Evolutionary conservation across 2,888 invertebrate species (phyloP), one percentile per base, ranked within the genome.

Genomic region (Phrixothrix hirtus): DNA sequence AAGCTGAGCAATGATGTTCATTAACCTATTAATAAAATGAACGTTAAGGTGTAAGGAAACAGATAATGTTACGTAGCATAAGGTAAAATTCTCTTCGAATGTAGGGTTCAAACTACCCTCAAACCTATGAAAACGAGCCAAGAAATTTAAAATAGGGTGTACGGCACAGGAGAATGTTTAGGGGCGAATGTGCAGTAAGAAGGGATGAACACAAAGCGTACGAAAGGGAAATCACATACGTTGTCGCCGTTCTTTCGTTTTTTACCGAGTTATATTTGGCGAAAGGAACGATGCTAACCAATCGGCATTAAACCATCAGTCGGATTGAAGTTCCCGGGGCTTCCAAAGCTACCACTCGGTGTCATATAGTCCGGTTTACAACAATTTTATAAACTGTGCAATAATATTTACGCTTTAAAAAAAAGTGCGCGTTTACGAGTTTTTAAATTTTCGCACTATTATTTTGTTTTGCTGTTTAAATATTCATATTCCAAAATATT

Each of bases 191-290:
- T 64, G 65, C 61, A 65, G 63, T 58, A 68, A 66, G 68, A 66
- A 71, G 70, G 73, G 72, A 72, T 68, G 71, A 68, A 71, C 59
- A 62, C 53, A 61, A 59, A 59, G 54, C 61, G 64, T 65, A 55
- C 58, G 59, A 36, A 53, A 46, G 39, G 34, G 61, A 60, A 60
- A 46, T 56, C 70, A 65, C 64, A 30, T 67, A 69, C 71, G 68
- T 64, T 39, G 21, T 41, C 48, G 41, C 47, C 44, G 55, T 47
- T 57, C 51, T 54, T 55, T 57, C 56, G 56, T 57, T 59, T 59
- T 61, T 59, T 54, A 54, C 38, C 45, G 50, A 37, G 45, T 42
- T 54, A 51, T 47, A 56, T 52, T 53, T 51, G 56, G 49, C 48
- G 48, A 49, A 53, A 57, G 55, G 45, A 45, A 32, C 41, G 45